Conservation (phyloP, 2,113 vertebrate species). For the Lynx canadensis region DNA sequence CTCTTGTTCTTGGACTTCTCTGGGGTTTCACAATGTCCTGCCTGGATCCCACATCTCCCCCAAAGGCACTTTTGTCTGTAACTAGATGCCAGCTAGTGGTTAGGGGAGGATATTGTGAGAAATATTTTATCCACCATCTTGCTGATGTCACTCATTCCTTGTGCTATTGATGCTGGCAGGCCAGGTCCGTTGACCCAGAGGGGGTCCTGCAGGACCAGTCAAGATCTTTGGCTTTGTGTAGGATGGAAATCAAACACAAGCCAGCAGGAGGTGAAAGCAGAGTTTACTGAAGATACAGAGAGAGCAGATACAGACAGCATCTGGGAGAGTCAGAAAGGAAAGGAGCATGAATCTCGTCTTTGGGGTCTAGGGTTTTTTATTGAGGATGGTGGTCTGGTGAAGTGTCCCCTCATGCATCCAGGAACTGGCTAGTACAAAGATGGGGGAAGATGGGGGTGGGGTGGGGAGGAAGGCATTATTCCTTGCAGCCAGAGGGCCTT, state of each 20-base stretch:
- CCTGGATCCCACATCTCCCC: not conserved
- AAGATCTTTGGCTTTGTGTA: not conserved
- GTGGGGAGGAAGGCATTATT: not conserved
- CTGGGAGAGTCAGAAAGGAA: not conserved
- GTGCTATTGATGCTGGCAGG: not conserved
- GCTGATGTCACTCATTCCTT: not conserved
- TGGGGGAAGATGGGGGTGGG: no score
- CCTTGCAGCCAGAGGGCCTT: not conserved
- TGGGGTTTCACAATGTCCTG: not conserved
- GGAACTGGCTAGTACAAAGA: not conserved
- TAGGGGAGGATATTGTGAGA: not conserved
- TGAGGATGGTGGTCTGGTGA: not conserved
- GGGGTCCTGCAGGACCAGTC: not conserved
- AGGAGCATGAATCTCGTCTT: not conserved
- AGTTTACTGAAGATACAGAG: not conserved
- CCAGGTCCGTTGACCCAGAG: not conserved
- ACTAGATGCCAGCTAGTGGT: not conserved
- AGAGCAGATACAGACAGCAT: not conserved
- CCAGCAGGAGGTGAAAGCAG: not conserved
- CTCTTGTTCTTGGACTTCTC: not conserved
- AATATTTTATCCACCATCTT: not conserved
- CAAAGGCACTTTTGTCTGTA: not conserved
- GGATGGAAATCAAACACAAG: not conserved
- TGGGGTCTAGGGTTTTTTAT: not conserved
- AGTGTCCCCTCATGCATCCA: not conserved